phyloP scores from a whole-genome alignment of 2,888 invertebrate species.

The Calliscelio sp. region DNA sequence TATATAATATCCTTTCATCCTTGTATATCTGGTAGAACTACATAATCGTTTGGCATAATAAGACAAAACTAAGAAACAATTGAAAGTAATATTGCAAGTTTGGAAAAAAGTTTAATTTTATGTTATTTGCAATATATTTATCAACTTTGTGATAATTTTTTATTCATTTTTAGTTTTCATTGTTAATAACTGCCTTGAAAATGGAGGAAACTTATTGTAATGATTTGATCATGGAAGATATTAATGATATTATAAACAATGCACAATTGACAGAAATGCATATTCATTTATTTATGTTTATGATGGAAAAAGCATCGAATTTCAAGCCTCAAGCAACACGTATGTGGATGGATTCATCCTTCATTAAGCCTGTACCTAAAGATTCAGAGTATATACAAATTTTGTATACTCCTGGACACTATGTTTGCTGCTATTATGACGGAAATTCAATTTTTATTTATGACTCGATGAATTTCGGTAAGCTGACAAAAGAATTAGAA shows the following conservation, averaged over 20 bases:
- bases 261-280: conserved; percentile 13
- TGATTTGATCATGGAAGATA: neutral
- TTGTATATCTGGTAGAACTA: no score
- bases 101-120: no score
- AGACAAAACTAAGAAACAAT: no score
- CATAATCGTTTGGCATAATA: no score
- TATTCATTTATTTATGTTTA: neutral
- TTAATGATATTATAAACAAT: conserved; percentile 19
- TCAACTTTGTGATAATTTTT: no score
- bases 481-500: conserved; percentile 9
- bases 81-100: no score
- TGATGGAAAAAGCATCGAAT: conserved; percentile 5
- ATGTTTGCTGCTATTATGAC: conserved; percentile 29
- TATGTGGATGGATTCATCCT: conserved; percentile 30
- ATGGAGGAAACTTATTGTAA: neutral
- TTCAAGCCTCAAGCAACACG: conserved; percentile 18
- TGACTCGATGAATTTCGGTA: conserved; percentile 18
- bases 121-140: no score
- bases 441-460: conserved; percentile 19
- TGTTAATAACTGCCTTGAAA: no score
- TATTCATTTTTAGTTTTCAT: no score
- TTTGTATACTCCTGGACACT: conserved; percentile 31
- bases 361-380: conserved; percentile 58
- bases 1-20: no score
- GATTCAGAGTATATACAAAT: conserved; percentile 31